phyloP scores from a whole-genome alignment of 1,140 invertebrate species.

The Drosophila neocordata region DNA sequence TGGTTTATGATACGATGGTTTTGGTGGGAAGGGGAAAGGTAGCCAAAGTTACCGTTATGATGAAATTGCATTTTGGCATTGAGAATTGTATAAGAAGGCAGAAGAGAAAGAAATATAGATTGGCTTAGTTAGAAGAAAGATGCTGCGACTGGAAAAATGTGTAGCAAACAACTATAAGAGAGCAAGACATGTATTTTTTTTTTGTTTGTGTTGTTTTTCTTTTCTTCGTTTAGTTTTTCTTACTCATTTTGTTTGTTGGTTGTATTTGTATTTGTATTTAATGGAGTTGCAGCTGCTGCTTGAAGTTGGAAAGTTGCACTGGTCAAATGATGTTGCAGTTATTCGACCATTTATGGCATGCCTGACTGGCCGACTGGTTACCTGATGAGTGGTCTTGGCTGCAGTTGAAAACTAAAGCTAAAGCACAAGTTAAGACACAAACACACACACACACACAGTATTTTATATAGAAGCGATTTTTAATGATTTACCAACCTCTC shows the following conservation, averaged over 20 bases:
- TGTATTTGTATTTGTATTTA: slow-evolving; percentile 7
- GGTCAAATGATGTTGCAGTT: slow-evolving; percentile 77
- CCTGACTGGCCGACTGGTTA: slow-evolving; percentile 40
- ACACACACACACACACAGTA: background rate
- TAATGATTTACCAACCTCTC: slow-evolving; percentile 13
- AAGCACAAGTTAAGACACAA: background rate
- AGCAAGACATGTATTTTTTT: slow-evolving; percentile 41
- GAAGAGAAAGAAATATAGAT: background rate
- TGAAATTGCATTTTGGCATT: slow-evolving; percentile 48
- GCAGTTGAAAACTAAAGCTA: slow-evolving; percentile 6
- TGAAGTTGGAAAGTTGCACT: slow-evolving; percentile 63
- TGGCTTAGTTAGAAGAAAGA: slow-evolving; percentile 8
- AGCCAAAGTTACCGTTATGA: slow-evolving; percentile 44
- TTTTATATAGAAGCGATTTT: slow-evolving; percentile 1
- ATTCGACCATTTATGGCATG: slow-evolving; percentile 73
- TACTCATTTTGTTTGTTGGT: background rate
- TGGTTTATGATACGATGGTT: slow-evolving; percentile 22
- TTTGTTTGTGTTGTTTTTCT: background rate
- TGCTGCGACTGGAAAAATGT: slow-evolving; percentile 38
- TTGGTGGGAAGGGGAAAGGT: background rate
- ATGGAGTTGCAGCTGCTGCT: slow-evolving; percentile 41
- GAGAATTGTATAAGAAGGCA: slow-evolving; percentile 47
- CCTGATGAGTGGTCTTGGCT: slow-evolving; percentile 17
- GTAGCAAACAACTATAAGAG: slow-evolving; percentile 31
- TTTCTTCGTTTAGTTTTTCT: background rate